A percentile compares a stretch with the other conserved stretches of the same genome.
phyloP scores from a whole-genome alignment of 2,797 vertebrate species.

The Tamandua tetradactyla region DNA sequence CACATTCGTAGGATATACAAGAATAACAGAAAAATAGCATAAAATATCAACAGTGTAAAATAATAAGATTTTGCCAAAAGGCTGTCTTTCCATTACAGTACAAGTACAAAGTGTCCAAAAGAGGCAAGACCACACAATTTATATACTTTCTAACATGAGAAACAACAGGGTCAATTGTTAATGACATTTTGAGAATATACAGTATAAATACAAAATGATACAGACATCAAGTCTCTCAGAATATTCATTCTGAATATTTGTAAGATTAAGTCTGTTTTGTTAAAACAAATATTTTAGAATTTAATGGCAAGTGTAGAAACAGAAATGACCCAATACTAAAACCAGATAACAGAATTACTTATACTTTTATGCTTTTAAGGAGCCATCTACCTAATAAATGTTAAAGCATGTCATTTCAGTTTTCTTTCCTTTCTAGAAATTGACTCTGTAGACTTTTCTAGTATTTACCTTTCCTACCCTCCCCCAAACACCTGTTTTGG shows the following conservation, averaged over 20 bases:
- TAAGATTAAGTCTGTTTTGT: background rate
- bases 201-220: too few species aligned
- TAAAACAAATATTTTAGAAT: constrained; percentile 19
- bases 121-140: background rate
- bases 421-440: constrained; percentile 25
- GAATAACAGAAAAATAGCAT: background rate
- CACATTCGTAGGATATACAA: background rate
- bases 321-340: background rate
- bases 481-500: background rate
- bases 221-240: constrained; percentile 36
- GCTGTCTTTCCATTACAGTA: constrained; percentile 18
- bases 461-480: constrained; percentile 22
- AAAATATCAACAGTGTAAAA: constrained; percentile 29
- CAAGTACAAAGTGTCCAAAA: background rate
- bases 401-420: background rate
- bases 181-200: constrained; percentile 41
- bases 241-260: constrained; percentile 33
- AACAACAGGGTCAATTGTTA: background rate
- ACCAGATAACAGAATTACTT: constrained; percentile 10
- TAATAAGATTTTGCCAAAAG: constrained; percentile 20
- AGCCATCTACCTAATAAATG: constrained; percentile 18
- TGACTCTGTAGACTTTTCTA: background rate
- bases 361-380: constrained; percentile 25
- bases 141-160: constrained; percentile 21
- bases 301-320: constrained; percentile 29